Conservation (phyloP, 2,113 vertebrate species). For the Neolamprologus tretocephalus region DNA sequence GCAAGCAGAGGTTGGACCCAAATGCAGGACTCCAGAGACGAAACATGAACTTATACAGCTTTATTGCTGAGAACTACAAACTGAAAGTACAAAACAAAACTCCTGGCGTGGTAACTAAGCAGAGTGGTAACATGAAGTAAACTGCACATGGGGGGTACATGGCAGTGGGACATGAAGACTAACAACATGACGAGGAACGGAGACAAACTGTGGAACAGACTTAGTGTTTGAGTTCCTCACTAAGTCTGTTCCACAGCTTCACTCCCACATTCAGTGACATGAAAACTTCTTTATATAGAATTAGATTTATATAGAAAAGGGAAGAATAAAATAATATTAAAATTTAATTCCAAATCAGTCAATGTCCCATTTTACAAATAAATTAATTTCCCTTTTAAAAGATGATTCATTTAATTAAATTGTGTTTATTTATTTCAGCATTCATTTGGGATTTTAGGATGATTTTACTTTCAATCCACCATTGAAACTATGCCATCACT, state of each 20-base stretch:
- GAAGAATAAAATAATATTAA: not conserved
- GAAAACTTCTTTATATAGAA: not conserved
- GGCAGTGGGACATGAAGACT: not conserved
- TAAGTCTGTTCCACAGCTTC: not conserved
- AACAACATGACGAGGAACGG: accelerated
- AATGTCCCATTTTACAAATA: not conserved
- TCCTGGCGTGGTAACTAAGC: not conserved
- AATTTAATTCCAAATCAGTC: not conserved
- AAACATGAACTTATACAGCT: not conserved
- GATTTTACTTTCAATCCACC: not conserved
- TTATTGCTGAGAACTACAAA: not conserved
- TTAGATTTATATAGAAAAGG: not conserved
- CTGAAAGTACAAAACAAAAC: not conserved
- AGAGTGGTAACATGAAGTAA: accelerated
- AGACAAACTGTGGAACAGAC: not conserved
- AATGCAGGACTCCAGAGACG: not conserved
- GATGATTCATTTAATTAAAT: not conserved
- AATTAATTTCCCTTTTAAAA: not conserved
- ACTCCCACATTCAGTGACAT: not conserved
- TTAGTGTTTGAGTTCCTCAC: not conserved
- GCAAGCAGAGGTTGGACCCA: not conserved
- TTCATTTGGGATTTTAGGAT: not conserved
- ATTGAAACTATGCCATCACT: not conserved
- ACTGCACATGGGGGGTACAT: not conserved
- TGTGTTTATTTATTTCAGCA: not conserved